Base-by-base conservation (phyloP, 1,140 invertebrate genomes). In the Rhagoletis pomonella region DNA sequence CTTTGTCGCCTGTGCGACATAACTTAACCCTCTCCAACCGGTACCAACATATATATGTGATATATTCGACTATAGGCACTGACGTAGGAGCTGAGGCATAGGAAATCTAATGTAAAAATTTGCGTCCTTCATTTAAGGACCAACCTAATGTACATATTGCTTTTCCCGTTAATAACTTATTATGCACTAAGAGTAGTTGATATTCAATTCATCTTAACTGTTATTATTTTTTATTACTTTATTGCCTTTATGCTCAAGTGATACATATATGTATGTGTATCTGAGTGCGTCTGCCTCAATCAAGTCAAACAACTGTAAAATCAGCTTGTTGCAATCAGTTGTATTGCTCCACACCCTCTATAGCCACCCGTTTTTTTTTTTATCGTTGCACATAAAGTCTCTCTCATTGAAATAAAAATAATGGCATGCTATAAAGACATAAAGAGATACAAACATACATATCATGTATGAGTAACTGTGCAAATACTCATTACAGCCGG, bases 351-450 rank as follows among this genome's bases (percentile, higher is more conserved):
- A n/a, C 67, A 44, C 42, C 67, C 17, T 17, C 67, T 44, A 81
- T 55, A 55, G 19, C 47, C 50, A 47, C 47, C 17, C 7, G 44
- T n/a, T 81, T 50, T 81, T n/a, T 81, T 50, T 81, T 12, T 55
- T n/a, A 29, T 29, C 47, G 73, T 19, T 7, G 29, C 73, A 81
- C 55, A 81, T 19, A 81, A 6, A 55, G 29, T 29, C n/a, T 81
- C 55, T 81, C 73, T 81, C 73, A 81, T 81, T 81, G 55, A 81
- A 81, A 81, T 81, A 81, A 81, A 81, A 55, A 81, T 29, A 29
- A 29, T 81, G 50, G 69, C 69, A 7, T 4, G 73, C 47, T 42
- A 29, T 81, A 81, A 55, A 17, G 69, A 9, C 50, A 55, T 55
- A 10, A 55, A 55, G 50, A 55, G 5, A 55, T 55, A 10, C 12